These are phyloP conservation scores for Trachurus trachurus DNA, from an alignment of 2,797 vertebrate genomes.

Conservation along the genomic window DNA sequence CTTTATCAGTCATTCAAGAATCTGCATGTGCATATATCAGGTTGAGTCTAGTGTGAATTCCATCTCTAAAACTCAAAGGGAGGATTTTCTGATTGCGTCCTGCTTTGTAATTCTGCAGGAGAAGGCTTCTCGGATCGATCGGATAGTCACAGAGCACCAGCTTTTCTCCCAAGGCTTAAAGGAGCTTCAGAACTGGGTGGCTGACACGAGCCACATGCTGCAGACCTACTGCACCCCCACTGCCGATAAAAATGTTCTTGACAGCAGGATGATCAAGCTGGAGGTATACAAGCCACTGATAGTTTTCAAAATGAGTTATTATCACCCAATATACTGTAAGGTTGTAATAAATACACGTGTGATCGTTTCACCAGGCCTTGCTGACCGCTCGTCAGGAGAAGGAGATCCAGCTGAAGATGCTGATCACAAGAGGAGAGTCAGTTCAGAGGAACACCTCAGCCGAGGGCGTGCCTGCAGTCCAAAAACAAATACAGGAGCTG, in stretches of 20 bases:
- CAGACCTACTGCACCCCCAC: conserved; percentile 93
- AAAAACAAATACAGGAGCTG: conserved; percentile 91
- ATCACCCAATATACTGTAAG: background rate
- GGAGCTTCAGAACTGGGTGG: conserved; percentile 96
- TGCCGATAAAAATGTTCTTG: conserved; percentile 93
- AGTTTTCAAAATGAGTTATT: background rate
- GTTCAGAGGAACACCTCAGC: conserved; percentile 96
- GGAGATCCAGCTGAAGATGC: conserved; percentile 97
- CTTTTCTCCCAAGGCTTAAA: conserved; percentile 92
- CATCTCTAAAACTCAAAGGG: background rate
- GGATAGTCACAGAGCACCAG: conserved; percentile 93
- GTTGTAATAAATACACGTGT: conserved; percentile 24
- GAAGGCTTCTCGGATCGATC: conserved; percentile 93
- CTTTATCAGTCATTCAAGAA: background rate
- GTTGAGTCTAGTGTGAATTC: background rate
- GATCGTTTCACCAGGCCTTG: conserved; percentile 77
- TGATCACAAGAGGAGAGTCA: conserved; percentile 93
- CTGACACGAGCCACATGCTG: conserved; percentile 92
- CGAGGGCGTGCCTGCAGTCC: conserved; percentile 90
- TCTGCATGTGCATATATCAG: conserved; percentile 6
- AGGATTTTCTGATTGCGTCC: background rate
- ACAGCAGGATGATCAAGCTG: conserved; percentile 95
- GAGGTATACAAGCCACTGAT: conserved; percentile 86
- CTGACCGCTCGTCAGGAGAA: conserved; percentile 94
- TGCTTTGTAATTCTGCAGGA: conserved; percentile 84